These are phyloP conservation scores for Ophion ellenae DNA, from an alignment of 2,888 invertebrate genomes.

Conservation along the genomic window DNA sequence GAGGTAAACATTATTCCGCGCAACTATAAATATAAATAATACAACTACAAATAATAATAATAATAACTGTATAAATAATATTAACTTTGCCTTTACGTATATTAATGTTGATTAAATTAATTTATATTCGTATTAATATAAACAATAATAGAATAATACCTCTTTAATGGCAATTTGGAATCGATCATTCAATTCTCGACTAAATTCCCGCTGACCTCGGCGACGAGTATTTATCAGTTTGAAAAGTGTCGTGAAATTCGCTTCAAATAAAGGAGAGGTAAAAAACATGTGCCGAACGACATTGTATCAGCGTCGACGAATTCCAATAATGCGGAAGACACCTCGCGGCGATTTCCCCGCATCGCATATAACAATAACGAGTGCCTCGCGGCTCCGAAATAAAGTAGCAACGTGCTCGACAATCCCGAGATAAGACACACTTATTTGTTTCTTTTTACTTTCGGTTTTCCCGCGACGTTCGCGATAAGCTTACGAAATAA, in stretches of 20 bases:
- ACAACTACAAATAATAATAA: neutral
- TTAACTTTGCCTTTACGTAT: neutral
- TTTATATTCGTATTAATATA: neutral
- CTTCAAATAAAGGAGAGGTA: neutral
- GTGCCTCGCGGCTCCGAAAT: neutral
- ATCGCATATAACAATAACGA: constrained; percentile 18
- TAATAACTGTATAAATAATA: too few species aligned
- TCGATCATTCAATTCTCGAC: neutral
- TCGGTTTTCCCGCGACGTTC: neutral
- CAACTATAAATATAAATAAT: neutral
- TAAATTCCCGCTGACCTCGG: neutral
- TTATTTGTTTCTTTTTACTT: neutral
- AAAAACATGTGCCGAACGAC: neutral
- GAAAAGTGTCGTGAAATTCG: neutral
- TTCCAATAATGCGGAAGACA: constrained; percentile 18
- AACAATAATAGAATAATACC: neutral
- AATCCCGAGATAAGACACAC: constrained; percentile 22
- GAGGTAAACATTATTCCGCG: neutral
- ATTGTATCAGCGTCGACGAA: neutral
- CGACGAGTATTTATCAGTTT: neutral
- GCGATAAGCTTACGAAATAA: constrained; percentile 6
- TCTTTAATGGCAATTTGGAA: neutral
- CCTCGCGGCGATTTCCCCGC: neutral
- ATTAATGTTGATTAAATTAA: neutral
- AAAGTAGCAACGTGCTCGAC: neutral